Conservation (phyloP, 2,888 invertebrate genomes). For the Autographa gamma region DNA sequence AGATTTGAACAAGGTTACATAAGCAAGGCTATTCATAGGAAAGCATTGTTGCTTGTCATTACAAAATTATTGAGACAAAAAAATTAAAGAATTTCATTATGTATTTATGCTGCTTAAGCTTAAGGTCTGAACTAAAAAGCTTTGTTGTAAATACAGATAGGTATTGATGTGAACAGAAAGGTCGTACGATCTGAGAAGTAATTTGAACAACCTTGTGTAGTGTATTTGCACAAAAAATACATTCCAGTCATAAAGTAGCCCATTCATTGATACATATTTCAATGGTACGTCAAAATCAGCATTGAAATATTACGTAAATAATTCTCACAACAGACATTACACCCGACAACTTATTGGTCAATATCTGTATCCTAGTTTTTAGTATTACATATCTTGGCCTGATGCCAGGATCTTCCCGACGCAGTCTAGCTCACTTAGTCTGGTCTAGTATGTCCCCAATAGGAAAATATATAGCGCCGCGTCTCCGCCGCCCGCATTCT, state of each 20-base stretch:
- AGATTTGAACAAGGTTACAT: constrained; percentile 39
- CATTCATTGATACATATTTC: neutral
- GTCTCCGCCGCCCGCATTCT: constrained; percentile 10
- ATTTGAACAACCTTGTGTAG: neutral
- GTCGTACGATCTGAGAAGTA: neutral
- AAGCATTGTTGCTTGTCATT: constrained; percentile 23
- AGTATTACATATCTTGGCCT: constrained; percentile 48
- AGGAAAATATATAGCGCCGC: constrained; percentile 22
- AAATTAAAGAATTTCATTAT: no score
- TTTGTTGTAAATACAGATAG: neutral
- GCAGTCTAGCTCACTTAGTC: constrained; percentile 40
- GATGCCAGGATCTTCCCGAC: constrained; percentile 40
- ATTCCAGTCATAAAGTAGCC: neutral
- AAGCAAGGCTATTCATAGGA: constrained; percentile 41
- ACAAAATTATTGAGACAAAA: neutral
- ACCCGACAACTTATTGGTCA: constrained; percentile 26
- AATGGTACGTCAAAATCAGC: neutral
- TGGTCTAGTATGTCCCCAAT: constrained; percentile 39
- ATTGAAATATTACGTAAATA: constrained; percentile 11
- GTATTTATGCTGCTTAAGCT: neutral
- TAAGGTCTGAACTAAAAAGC: neutral
- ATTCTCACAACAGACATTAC: constrained; percentile 14
- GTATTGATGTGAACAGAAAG: neutral
- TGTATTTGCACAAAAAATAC: neutral
- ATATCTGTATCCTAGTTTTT: constrained; percentile 39